Evolutionary conservation across 2,113 vertebrate genomes (phyloP).

Genomic region (Silurus meridionalis): DNA sequence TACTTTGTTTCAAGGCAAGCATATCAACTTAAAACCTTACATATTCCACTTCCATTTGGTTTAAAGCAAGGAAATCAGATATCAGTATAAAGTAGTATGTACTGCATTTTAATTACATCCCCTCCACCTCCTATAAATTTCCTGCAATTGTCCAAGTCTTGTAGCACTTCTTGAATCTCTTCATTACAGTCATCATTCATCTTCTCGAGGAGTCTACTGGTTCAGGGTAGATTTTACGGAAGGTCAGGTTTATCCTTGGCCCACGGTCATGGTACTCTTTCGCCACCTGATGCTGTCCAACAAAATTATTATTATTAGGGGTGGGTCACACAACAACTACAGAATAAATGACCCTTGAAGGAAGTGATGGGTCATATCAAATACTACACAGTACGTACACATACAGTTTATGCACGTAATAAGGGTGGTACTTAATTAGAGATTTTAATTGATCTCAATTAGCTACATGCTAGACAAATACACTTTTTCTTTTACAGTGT

Average conservation of each 20-base stretch:
- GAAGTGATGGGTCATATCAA: background rate
- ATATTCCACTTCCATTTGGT: background rate
- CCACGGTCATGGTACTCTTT: slow-evolving; percentile 92
- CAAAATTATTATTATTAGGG: slow-evolving; percentile 15
- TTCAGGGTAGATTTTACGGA: slow-evolving; percentile 83
- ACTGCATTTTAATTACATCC: background rate
- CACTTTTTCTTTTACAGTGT: background rate
- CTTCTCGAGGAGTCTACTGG: slow-evolving; percentile 44
- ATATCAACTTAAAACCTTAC: background rate
- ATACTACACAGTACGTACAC: background rate
- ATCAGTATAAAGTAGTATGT: background rate
- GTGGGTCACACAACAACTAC: background rate
- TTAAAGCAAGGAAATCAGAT: background rate
- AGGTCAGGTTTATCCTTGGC: slow-evolving; percentile 90
- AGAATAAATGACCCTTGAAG: background rate
- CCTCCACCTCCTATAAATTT: background rate
- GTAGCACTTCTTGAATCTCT: background rate
- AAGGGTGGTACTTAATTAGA: background rate
- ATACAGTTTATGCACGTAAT: background rate
- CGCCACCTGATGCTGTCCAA: slow-evolving; percentile 85
- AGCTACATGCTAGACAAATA: background rate
- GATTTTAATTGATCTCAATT: background rate
- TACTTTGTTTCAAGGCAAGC: background rate
- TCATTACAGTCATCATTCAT: slow-evolving; percentile 9
- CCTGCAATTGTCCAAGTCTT: background rate